Base-by-base conservation (phyloP, 2,113 vertebrate species). In the Murina feae region DNA sequence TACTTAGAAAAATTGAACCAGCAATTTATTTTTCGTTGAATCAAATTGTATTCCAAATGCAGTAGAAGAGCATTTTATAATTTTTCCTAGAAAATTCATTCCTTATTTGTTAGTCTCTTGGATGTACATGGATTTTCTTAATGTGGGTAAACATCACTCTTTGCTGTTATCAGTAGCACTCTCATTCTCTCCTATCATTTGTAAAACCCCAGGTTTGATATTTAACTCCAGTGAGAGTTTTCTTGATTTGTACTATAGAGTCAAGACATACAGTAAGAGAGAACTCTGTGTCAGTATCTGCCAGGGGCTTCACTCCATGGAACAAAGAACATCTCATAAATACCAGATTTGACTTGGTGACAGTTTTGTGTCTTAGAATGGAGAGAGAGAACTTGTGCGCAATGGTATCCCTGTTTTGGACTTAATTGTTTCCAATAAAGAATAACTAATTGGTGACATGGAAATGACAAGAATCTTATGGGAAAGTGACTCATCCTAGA, bases 401-500 rank as follows among this genome's bases (percentile, higher is more conserved):
- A 55, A 55, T 39, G 42, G 13, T 53, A 78, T 82, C 90, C 32
- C 42, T 93, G 14, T 91, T 95, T 37, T 76, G 44, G 44, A 35
- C 28, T 68, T 96, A 86, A 91, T 91, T 95, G 55, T 94, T 96
- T 91, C 66, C 85, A 63, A 20, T 94, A 85, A 93, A 87, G 60
- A 80, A 35, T 87, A 86, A 42, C 71, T 94, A 81, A 47, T 87
- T 81, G 65, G 82, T 75, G 53, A 93, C 47, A 14, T 80, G 37
- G 51, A 94, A 74, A 82, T 93, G 68, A 95, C 75, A 85, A 58
- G 55, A 79, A 93, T 16, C 65, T 89, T 91, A 86, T 90, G 63
- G 76, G 63, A 66, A 94, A 91, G 17, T 72, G 65, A 96, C 80
- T 96, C 53, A 69, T 84, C 14, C 39, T 91, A 37, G 28, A 51